phyloP scores from a whole-genome alignment of 2,113 vertebrate genomes.

The Burhinus bistriatus region DNA sequence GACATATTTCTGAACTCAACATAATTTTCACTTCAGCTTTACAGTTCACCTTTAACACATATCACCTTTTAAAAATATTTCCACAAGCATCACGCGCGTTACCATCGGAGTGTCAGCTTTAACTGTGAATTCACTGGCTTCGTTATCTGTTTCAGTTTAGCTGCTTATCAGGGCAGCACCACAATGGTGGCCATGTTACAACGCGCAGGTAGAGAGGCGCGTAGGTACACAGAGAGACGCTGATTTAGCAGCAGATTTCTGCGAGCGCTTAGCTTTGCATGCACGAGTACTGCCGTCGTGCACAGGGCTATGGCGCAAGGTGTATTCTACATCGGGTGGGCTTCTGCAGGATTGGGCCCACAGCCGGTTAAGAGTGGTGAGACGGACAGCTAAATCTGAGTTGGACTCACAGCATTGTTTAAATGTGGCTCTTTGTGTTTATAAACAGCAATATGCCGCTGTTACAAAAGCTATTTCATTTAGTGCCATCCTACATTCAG shows the following conservation, averaged over 20 bases:
- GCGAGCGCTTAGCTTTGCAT: neutral
- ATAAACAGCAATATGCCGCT: slow-evolving; percentile 40
- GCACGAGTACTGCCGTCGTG: rapidly evolving
- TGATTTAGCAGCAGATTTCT: neutral
- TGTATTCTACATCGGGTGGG: rapidly evolving
- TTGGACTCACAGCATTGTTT: neutral
- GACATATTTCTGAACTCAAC: slow-evolving; percentile 45
- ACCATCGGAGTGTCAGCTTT: neutral
- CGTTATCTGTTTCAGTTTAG: neutral
- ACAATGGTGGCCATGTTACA: neutral
- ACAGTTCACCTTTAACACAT: slow-evolving; percentile 41
- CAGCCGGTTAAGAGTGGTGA: neutral
- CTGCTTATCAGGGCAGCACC: neutral
- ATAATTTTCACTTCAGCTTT: slow-evolving; percentile 53
- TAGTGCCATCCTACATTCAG: slow-evolving; percentile 48
- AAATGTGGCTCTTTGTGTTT: slow-evolving; percentile 51
- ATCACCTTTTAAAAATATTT: slow-evolving; percentile 36
- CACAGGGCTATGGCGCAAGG: neutral
- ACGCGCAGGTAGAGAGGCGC: neutral
- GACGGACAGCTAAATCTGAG: neutral
- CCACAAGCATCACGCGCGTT: neutral
- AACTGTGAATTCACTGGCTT: neutral
- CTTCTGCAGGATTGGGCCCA: neutral
- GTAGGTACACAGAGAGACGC: neutral
- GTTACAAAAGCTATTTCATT: slow-evolving; percentile 51